Conservation (phyloP, 2,888 invertebrate species). For the Anoplius nigerrimus region DNA sequence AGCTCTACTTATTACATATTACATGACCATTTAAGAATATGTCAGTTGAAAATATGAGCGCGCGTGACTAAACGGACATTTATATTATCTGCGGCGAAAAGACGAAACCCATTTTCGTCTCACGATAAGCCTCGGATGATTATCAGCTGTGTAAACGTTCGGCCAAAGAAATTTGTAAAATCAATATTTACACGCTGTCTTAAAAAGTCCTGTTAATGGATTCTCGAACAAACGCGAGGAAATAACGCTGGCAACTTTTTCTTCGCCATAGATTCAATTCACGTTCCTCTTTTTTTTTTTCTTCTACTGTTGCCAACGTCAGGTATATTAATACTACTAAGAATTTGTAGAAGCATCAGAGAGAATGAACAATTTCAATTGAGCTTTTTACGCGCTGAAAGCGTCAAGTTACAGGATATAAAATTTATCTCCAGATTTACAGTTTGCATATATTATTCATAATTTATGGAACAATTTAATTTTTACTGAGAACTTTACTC, state of each 20-base stretch:
- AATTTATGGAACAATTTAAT: no score
- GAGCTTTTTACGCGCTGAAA: no score
- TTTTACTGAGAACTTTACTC: no score
- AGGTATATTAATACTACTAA: not conserved
- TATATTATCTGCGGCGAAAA: conserved; percentile 6
- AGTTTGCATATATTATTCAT: no score
- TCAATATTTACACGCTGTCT: conserved; percentile 58
- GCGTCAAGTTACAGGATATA: no score
- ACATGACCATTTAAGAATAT: no score
- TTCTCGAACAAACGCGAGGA: conserved; percentile 46
- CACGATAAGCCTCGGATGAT: conserved; percentile 54
- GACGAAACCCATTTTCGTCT: conserved; percentile 34
- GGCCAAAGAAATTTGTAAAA: conserved; percentile 63
- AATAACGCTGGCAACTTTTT: not conserved
- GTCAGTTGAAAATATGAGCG: no score
- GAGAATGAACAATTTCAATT: no score
- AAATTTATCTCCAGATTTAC: no score
- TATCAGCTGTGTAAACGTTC: conserved; percentile 62
- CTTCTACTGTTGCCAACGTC: not conserved
- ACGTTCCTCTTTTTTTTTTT: not conserved
- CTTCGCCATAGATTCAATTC: not conserved
- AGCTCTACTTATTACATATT: no score
- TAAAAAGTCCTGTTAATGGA: conserved; percentile 62
- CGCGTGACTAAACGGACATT: no score
- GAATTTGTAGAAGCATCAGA: not conserved